Base-by-base conservation (phyloP, 2,797 vertebrate species). In the Tokudaia tokunoshimensis region DNA sequence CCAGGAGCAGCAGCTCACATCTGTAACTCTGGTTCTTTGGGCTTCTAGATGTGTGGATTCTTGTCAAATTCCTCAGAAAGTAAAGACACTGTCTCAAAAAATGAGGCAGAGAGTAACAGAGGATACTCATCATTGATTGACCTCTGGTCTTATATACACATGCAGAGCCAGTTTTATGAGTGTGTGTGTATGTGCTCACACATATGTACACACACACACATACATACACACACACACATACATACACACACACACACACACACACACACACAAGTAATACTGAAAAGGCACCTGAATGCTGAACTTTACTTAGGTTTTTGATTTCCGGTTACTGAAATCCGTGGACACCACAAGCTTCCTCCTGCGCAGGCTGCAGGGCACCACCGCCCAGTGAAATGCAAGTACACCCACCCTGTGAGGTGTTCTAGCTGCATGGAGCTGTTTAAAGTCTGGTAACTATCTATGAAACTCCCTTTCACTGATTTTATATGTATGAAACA, bases 401-500 rank as follows among this genome's bases (percentile, higher is more conserved):
- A 87, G 93, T 1, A 72, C 59, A 57, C 81, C 94, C 50, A 63
- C 91, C 95, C 97, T 97, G 82, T 81, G 97, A 93, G 70, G 74
- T 7, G 57, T 85, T 96, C 63, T 70, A 95, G 89, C 96, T 94
- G 29, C 87, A 89, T 12, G 85, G 84, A 34, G 92, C 84, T 88
- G 92, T 95, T 97, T 97, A 97, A 20, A 94, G 94, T 41, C 94
- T 97, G 61, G 86, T 98, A 97, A 95, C 95, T 47, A 96, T 92
- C 55, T 95, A 97, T 90, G 74, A 97, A 96, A 96, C 92, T 96
- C 96, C 93, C 89, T 84, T 89, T 95, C 24, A 94, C 97, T 97
- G 95, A 89, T 89, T 98, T 81, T 91, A 55, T 90, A 88, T 0
- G 3, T 34, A 94, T 90, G 50, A 82, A 97, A 95, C 88, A 59